Evolutionary conservation across 2,113 vertebrate species (phyloP).

Genomic region (Pygoscelis adeliae): DNA sequence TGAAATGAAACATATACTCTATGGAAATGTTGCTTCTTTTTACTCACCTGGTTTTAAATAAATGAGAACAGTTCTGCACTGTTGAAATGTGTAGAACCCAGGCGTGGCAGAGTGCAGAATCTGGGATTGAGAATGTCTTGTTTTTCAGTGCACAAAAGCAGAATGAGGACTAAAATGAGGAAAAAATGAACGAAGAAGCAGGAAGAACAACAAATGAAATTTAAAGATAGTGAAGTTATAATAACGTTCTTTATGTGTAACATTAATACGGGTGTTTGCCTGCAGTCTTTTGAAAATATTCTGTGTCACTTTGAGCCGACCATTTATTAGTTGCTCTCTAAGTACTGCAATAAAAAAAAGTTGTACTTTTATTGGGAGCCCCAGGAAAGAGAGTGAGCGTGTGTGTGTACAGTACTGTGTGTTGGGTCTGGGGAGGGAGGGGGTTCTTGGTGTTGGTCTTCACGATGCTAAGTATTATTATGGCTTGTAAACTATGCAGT

Average conservation of each 20-base stretch:
- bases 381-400: neutral
- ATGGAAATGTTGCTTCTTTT: neutral
- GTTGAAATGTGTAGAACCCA: neutral
- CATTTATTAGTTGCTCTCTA: neutral
- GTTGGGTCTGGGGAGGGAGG: neutral
- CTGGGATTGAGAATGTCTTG: neutral
- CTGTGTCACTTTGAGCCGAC: neutral
- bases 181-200: neutral
- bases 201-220: neutral
- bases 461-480: neutral
- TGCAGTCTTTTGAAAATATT: neutral
- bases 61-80: neutral
- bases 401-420: neutral
- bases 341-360: neutral
- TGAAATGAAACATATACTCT: neutral
- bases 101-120: neutral
- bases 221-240: neutral
- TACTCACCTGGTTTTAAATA: neutral
- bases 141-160: neutral
- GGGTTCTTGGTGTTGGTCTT: neutral
- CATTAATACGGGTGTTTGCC: neutral
- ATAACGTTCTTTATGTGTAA: neutral
- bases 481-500: neutral
- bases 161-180: neutral
- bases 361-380: neutral